Conservation (phyloP, 2,888 invertebrate genomes). For the Globia sparganii region DNA sequence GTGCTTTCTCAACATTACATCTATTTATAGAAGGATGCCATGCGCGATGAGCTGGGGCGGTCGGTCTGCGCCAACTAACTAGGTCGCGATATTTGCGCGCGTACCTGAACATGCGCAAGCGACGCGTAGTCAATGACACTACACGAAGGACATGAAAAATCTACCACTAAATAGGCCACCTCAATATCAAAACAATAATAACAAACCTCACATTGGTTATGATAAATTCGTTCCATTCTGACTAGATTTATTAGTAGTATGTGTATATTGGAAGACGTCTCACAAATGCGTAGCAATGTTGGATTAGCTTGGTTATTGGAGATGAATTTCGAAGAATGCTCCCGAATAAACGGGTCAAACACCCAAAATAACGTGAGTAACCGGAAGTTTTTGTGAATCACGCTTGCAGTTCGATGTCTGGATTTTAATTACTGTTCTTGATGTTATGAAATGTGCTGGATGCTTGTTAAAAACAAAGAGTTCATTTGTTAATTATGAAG, state of each 20-base stretch:
- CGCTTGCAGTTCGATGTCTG: conserved; percentile 73
- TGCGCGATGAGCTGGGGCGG: conserved; percentile 77
- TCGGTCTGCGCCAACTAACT: conserved; percentile 77
- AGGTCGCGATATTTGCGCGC: conserved; percentile 85
- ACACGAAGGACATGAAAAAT: conserved; percentile 72
- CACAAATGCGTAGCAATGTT: conserved; percentile 59
- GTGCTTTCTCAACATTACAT: conserved; percentile 82
- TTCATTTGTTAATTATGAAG: conserved; percentile 13
- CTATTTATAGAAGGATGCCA: conserved; percentile 83
- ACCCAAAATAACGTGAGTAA: conserved; percentile 78
- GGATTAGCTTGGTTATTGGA: conserved; percentile 70
- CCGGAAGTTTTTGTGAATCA: conserved; percentile 82
- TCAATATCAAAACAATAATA: conserved; percentile 64
- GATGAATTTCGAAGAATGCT: conserved; percentile 76
- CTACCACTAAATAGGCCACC: conserved; percentile 67
- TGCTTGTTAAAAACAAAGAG: conserved; percentile 31
- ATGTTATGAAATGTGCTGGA: conserved; percentile 40
- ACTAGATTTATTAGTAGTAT: conserved; percentile 67
- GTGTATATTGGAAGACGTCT: conserved; percentile 62
- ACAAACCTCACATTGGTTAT: conserved; percentile 53
- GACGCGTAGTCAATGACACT: conserved; percentile 73
- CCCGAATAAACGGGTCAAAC: conserved; percentile 78
- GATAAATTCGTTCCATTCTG: conserved; percentile 64
- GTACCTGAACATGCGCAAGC: conserved; percentile 74
- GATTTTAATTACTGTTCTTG: conserved; percentile 59